Evolutionary conservation across 2,797 vertebrate genomes (phyloP), one percentile per base, ranked within the genome.

Genomic region (Hyperoplus lanceolatus): DNA sequence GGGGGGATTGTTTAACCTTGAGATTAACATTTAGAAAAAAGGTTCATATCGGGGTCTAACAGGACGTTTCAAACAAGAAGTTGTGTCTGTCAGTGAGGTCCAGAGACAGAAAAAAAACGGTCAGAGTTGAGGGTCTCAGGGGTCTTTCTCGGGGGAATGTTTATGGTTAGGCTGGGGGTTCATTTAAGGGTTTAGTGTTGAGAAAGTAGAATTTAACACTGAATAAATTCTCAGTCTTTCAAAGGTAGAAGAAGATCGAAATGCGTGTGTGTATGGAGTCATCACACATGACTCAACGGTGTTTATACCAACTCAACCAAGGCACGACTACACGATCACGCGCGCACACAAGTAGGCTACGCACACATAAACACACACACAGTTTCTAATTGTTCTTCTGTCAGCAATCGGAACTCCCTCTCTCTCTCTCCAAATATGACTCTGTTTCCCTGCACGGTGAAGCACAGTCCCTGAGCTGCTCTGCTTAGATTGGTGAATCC

Each of bases 201-300:
- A 18, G 12, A 55, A 53, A 41, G 61, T 59, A 38, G 53, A 59
- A 63, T 77, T 56, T 36, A 12, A 61, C 41, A 68, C 14, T 54
- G 70, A 72, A 80, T 66, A 63, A 41, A 76, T 70, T 41, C 41
- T 66, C 16, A 73, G 38, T 71, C 53, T 82, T 56, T 55, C 64
- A 72, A 73, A 86, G 62, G 85, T 53, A 83, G 69, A 70, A 54
- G 49, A 66, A 59, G 48, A 66, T 73, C 46, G 75, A 71, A 72
- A 70, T 69, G 79, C n/a, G 53, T 83, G 77, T 60, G 73, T 84
- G 77, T 60, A 14, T 61, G 70, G 63, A 91, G 75, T 89, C 85
- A 84, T 83, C 66, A 79, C 66, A 79, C 55, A 85, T 91, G 92
- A 91, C 85, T 92, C 84, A 88, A 74, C 53, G n/a, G 74, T 49